Conservation (phyloP, 2,797 vertebrate species). For the Manis javanica region DNA sequence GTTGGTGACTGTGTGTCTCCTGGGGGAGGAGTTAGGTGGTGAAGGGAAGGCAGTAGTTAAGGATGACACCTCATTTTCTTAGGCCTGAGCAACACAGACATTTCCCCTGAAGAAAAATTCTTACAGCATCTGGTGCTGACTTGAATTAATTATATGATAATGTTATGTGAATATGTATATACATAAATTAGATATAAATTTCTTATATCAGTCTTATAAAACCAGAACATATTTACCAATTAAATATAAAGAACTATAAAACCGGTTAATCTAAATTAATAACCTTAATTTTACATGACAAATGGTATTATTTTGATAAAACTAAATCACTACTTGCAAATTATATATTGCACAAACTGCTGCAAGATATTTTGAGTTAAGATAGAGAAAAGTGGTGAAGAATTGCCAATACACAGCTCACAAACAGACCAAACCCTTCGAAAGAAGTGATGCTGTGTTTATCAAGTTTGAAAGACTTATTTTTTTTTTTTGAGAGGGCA, state of each 20-base stretch:
- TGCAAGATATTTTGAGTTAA: conserved; percentile 43
- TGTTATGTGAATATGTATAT: not conserved
- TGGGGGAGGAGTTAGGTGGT: not conserved
- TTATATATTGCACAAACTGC: conserved; percentile 36
- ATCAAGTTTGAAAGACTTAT: not conserved
- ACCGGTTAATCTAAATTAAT: not conserved
- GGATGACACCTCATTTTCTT: not conserved
- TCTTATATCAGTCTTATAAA: conserved; percentile 45
- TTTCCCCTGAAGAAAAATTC: not conserved
- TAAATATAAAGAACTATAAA: conserved; percentile 31
- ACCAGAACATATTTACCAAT: conserved; percentile 27
- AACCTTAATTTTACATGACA: conserved; percentile 56
- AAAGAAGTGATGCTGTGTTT: not conserved
- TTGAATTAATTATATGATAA: conserved; percentile 46
- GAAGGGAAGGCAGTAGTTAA: not conserved
- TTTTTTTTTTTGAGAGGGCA: not conserved
- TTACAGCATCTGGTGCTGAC: not conserved
- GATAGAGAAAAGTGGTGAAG: not conserved
- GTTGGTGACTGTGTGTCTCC: not conserved
- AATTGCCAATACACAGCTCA: not conserved
- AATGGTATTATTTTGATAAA: conserved; percentile 31
- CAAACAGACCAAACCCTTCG: not conserved
- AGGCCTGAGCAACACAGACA: not conserved
- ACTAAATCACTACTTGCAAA: conserved; percentile 14
- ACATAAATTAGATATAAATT: not conserved